These are phyloP conservation scores for Melopsittacus undulatus DNA, from an alignment of 2,797 vertebrate genomes.

Conservation along the genomic window DNA sequence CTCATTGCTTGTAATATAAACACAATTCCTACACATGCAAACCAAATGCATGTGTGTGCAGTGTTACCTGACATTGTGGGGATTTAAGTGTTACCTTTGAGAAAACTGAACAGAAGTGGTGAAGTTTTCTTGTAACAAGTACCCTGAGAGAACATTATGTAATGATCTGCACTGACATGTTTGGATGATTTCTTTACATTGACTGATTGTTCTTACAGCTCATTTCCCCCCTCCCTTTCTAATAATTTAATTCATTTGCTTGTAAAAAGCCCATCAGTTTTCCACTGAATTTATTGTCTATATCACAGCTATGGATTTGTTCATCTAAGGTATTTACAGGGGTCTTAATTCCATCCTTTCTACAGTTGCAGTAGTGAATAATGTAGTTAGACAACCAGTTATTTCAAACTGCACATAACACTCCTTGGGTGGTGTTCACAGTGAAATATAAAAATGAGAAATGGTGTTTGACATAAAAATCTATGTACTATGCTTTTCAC, in stretches of 20 bases:
- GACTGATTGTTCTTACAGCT: not conserved
- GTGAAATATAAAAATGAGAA: conserved; percentile 7
- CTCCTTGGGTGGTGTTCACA: not conserved
- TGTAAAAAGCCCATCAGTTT: not conserved
- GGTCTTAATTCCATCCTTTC: conserved; percentile 56
- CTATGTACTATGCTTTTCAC: not conserved
- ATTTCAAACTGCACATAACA: conserved; percentile 47
- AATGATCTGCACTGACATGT: not conserved
- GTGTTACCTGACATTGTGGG: not conserved
- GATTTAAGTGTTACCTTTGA: not conserved
- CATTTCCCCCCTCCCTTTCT: not conserved
- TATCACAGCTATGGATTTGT: not conserved
- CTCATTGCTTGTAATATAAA: not conserved
- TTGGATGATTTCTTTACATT: not conserved
- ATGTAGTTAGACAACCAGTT: conserved; percentile 45
- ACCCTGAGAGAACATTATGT: not conserved
- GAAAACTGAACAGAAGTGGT: not conserved
- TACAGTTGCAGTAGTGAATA: conserved; percentile 17
- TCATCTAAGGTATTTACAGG: not conserved
- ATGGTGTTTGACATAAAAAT: not conserved
- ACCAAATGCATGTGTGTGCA: not conserved
- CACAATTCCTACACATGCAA: not conserved
- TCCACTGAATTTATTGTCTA: not conserved
- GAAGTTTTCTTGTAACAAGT: not conserved
- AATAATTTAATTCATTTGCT: not conserved